Evolutionary conservation across 1,140 invertebrate genomes (phyloP), one percentile per base, ranked within the genome.

Genomic region (Zeugodacus cucurbitae): DNA sequence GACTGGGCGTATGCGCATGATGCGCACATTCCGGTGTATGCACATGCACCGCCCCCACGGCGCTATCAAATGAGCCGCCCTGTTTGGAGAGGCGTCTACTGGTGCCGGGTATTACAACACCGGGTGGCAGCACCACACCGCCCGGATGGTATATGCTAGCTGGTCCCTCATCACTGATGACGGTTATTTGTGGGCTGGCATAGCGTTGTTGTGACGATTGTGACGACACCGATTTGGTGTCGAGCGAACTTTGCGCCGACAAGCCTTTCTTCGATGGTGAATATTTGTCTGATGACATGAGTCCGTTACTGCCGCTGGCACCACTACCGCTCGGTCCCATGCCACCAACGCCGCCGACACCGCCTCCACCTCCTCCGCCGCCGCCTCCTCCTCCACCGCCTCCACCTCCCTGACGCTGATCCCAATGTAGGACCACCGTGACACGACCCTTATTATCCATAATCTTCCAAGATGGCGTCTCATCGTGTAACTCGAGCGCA

Each of bases 381-480:
- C 94, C 93, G 94, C 92, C 91, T 94, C 94, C 93, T 91, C 94
- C 93, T 93, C 95, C 94, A 89, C 93, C 93, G 88, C 94, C 93
- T 89, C 94, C 95, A 90, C 94, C 95, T 93, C 95, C 95, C 91
- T 95, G 95, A 89, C 96, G 95, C 94, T 97, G 97, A 95, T 98
- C 97, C 97, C 97, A 98, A 94, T 98, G 97, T 92, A 98, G 94
- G 90, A 98, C 97, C 94, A 98, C 97, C 91, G 98, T 98, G 94
- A 98, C 97, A 93, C 97, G 96, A 92, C 97, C 97, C 95, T 98
- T 97, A 95, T 98, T 98, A 95, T 98, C 97, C 97, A 98, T 98
- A 95, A 98, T 98, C 94, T 98, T 98, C 98, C 98, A 98, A 94
- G 97, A 98, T 90, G 97, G 97, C 92, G 97, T 97, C 94, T 98